Conservation (phyloP, 2,113 vertebrate species). For the Tragelaphus buxtoni region DNA sequence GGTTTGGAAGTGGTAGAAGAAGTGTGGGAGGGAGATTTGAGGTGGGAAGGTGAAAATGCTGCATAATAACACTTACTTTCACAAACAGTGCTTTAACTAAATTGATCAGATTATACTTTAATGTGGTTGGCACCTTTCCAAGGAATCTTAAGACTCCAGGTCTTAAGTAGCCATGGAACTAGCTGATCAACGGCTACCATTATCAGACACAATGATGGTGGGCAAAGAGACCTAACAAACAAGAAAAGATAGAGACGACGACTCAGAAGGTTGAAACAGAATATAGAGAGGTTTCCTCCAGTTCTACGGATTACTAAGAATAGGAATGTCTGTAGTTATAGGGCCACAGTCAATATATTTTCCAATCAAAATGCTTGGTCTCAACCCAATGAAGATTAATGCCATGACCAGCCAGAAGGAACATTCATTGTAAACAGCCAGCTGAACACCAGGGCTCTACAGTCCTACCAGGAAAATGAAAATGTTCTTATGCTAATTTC, state of each 20-base stretch:
- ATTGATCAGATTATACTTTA: background rate
- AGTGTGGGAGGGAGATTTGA: background rate
- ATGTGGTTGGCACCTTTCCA: background rate
- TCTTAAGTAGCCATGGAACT: background rate
- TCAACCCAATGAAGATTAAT: background rate
- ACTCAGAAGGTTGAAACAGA: background rate
- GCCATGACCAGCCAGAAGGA: background rate
- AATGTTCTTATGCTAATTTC: background rate
- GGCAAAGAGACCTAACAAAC: background rate
- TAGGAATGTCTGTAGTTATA: background rate
- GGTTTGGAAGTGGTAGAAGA: fast-evolving
- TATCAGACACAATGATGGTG: background rate
- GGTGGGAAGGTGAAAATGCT: background rate
- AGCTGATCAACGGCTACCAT: background rate
- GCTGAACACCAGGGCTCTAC: fast-evolving
- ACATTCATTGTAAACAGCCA: background rate
- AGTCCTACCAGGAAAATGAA: background rate
- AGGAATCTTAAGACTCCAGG: background rate
- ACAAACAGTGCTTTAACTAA: background rate
- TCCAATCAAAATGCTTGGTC: background rate
- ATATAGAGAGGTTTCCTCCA: background rate
- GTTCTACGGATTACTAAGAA: background rate
- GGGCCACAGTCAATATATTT: background rate
- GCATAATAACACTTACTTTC: background rate
- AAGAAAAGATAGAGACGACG: background rate